Evolutionary conservation across 2,113 vertebrate genomes (phyloP), one percentile per base, ranked within the genome.

Genomic region (Erinaceus europaeus): DNA sequence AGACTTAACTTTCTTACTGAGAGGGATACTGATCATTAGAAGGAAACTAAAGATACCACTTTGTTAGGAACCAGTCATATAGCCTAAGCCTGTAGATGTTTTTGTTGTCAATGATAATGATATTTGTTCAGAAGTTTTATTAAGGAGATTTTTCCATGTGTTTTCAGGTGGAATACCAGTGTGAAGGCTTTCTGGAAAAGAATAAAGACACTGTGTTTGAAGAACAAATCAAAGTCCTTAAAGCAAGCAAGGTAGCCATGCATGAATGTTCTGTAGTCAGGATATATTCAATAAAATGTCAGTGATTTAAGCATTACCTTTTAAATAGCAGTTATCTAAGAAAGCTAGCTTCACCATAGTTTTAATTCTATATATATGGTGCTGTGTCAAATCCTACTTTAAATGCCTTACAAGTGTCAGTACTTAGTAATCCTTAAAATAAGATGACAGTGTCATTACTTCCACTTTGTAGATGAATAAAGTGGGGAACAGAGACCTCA

Each of bases 141-240:
- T 88, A 92, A 86, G 69, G 20, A 82, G 25, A 40, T 79, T 78
- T 86, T 77, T 88, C 64, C 18, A 57, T 93, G 62, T 86, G 1
- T 92, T 97, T 97, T 90, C 96, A 99, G 99, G 99, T 99, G 85
- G 99, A 99, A 92, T 99, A 99, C 94, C 99, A 99, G 76, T 99
- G 99, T 95, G 99, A 99, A 38, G 98, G 99, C 34, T 99, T 99
- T 97, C 96, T 99, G 87, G 99, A 98, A 97, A 99, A 99, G 96
- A 99, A 99, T 97, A 99, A 99, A 96, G 99, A 99, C 94, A 99
- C 99, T 0, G 99, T 99, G 92, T 99, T 99, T 95, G 99, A 99
- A 96, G 99, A 99, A 85, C 99, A 99, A 97, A 99, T 99, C 96
- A 98, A 98, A 77, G 98, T 99, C 86, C 95, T 99, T 94, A 99